Conservation (phyloP, 2,888 invertebrate genomes). For the Epicampocera succincta region DNA sequence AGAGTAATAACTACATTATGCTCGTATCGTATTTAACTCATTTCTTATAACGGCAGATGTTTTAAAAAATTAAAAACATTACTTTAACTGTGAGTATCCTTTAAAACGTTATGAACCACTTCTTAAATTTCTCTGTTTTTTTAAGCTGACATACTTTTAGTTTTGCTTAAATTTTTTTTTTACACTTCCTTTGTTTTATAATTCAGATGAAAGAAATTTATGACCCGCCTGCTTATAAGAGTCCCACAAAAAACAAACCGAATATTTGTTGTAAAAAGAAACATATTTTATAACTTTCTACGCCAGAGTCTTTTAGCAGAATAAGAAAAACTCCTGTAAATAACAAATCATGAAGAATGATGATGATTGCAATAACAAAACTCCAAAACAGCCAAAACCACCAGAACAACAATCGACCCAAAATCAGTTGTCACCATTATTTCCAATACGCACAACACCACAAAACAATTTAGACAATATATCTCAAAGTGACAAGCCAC, state of each 20-base stretch:
- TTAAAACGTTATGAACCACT: conserved; percentile 6
- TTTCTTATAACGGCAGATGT: too few relatives aligned
- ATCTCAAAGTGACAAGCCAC: conserved; percentile 61
- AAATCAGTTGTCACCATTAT: conserved; percentile 49
- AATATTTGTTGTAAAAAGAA: conserved; percentile 22
- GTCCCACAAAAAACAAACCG: conserved; percentile 30
- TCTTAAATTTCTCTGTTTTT: conserved; percentile 37
- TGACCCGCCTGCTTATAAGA: conserved; percentile 52
- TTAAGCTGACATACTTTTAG: conserved; percentile 24
- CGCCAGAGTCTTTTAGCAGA: conserved; percentile 16
- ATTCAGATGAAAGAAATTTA: conserved; percentile 58
- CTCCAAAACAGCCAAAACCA: conserved; percentile 63
- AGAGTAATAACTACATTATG: too few relatives aligned
- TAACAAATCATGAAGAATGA: conserved; percentile 70
- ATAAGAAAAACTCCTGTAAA: conserved; percentile 39
- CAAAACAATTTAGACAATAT: conserved; percentile 53
- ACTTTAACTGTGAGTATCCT: conserved; percentile 28
- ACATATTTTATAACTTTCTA: conserved; percentile 26
- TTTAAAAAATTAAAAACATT: background rate
- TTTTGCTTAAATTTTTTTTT: background rate
- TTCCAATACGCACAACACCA: conserved; percentile 56
- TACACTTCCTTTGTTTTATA: conserved; percentile 53
- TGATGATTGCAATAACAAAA: conserved; percentile 57
- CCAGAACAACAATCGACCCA: conserved; percentile 7
- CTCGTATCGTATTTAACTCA: too few relatives aligned